Evolutionary conservation across 2,797 vertebrate species (phyloP).

Genomic region (Neosilurus hyrtlii): DNA sequence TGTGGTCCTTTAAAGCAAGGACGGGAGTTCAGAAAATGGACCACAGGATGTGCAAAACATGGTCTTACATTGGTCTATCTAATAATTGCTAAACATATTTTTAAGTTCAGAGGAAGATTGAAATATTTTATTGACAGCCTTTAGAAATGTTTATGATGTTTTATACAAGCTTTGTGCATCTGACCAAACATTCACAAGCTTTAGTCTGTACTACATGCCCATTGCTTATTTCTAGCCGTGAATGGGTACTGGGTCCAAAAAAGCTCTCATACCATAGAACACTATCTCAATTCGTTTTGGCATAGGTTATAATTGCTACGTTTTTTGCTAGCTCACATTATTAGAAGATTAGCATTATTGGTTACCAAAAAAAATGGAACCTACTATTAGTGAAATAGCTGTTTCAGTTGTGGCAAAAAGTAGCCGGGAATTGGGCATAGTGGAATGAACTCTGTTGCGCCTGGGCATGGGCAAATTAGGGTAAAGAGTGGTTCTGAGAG

Average conservation of each 20-base stretch:
- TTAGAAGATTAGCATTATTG: too few species aligned
- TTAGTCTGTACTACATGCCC: constrained; percentile 39
- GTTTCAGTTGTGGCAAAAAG: constrained; percentile 3
- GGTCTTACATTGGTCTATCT: background rate
- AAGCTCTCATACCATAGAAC: constrained; percentile 28
- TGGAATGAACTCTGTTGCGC: constrained; percentile 17
- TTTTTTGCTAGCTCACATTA: constrained; percentile 1
- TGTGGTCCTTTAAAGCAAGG: background rate
- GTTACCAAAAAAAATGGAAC: too few species aligned
- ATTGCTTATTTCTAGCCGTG: constrained; percentile 30
- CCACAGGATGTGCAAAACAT: background rate
- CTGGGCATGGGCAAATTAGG: constrained; percentile 27
- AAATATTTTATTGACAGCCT: constrained; percentile 18
- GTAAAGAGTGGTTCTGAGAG: constrained; percentile 60
- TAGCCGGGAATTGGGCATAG: constrained; percentile 8
- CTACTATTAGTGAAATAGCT: background rate
- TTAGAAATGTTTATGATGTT: constrained; percentile 36
- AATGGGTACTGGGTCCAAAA: constrained; percentile 37
- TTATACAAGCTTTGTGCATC: constrained; percentile 56
- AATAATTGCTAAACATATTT: background rate
- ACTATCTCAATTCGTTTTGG: constrained; percentile 7
- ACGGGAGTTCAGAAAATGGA: background rate
- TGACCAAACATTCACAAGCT: constrained; percentile 54
- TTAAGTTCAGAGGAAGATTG: constrained; percentile 30
- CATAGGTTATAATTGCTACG: constrained; percentile 13